These are phyloP conservation scores for Falcaria lacertinaria DNA, from an alignment of 2,888 invertebrate genomes.

Conservation along the genomic window DNA sequence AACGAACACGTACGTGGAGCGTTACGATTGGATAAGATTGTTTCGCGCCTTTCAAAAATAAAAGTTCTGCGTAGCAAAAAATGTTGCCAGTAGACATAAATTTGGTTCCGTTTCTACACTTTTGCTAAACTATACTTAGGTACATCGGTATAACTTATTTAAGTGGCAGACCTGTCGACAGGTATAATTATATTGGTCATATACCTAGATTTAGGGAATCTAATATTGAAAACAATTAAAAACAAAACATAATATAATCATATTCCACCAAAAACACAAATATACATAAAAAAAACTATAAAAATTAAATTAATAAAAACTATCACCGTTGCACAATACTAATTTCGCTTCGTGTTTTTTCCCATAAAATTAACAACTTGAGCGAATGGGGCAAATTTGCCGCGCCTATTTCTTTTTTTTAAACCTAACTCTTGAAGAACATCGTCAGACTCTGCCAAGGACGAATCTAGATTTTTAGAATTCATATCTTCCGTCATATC, in stretches of 20 bases:
- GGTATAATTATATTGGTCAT: no score
- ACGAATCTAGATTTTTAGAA: slow-evolving; percentile 57
- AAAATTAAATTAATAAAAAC: slow-evolving; percentile 29
- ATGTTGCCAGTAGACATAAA: no score
- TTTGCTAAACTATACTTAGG: no score
- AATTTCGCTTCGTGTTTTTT: slow-evolving; percentile 53
- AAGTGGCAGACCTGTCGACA: no score
- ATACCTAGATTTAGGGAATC: no score
- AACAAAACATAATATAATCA: background rate
- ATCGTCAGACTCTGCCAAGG: slow-evolving; percentile 53
- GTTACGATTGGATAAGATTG: no score
- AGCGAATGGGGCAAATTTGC: slow-evolving; percentile 56
- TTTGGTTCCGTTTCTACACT: no score
- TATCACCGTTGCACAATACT: slow-evolving; percentile 26
- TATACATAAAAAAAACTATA: slow-evolving; percentile 14
- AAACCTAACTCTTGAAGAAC: slow-evolving; percentile 45
- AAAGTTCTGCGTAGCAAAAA: no score
- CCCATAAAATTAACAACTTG: slow-evolving; percentile 72
- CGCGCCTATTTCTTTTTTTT: slow-evolving; percentile 51
- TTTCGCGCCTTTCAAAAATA: no score
- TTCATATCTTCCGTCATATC: slow-evolving; percentile 52
- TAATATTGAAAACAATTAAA: background rate
- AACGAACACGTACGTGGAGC: no score
- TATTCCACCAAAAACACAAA: background rate
- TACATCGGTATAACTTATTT: no score